Evolutionary conservation across 2,113 vertebrate species (phyloP).

Genomic region (Nycticryphes semicollaris): DNA sequence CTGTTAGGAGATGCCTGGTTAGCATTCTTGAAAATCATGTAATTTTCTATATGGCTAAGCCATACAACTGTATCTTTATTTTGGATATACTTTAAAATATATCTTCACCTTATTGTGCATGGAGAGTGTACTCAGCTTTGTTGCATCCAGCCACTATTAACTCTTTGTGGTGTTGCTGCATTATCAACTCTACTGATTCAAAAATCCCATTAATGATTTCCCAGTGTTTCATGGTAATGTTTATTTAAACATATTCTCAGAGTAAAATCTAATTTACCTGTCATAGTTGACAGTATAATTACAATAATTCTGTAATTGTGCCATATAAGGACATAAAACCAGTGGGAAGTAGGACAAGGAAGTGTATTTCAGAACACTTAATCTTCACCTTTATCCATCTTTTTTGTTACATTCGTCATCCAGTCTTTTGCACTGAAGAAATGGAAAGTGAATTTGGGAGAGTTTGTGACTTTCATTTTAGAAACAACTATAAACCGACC

Average conservation of each 20-base stretch:
- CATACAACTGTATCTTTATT: background rate
- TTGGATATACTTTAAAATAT: background rate
- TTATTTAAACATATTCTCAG: background rate
- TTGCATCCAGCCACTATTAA: background rate
- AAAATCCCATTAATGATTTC: constrained; percentile 25
- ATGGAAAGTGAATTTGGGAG: background rate
- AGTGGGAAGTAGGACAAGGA: background rate
- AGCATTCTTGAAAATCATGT: background rate
- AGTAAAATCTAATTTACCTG: constrained; percentile 33
- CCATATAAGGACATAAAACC: background rate
- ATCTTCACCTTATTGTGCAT: background rate
- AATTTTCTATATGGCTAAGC: background rate
- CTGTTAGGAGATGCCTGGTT: background rate
- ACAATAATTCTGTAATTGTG: constrained; percentile 53
- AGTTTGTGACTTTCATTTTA: background rate
- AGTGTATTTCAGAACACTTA: background rate
- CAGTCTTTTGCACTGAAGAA: background rate
- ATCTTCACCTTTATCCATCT: background rate
- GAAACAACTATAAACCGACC: background rate
- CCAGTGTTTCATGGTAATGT: background rate
- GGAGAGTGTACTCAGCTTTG: background rate
- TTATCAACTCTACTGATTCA: background rate
- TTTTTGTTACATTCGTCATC: background rate
- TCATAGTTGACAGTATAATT: constrained; percentile 56
- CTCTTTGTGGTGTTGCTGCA: background rate